Conservation (phyloP, 2,113 vertebrate genomes). For the Salvator merianae region DNA sequence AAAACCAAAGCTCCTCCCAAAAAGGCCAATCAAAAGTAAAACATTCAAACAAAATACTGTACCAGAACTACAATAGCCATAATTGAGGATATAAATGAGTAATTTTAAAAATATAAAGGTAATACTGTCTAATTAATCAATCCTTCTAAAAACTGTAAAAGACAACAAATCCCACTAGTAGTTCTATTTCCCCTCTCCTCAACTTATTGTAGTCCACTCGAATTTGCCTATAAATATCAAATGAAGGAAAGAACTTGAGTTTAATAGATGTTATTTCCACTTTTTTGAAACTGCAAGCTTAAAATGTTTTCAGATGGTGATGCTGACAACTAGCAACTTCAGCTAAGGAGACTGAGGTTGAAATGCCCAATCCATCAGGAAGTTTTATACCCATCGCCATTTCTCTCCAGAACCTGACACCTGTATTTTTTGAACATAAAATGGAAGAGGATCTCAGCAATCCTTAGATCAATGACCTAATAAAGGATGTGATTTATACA, state of each 20-base stretch:
- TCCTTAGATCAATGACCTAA: no score
- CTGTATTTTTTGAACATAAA: neutral
- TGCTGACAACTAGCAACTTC: neutral
- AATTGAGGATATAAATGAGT: neutral
- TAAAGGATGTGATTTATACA: no score
- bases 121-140: neutral
- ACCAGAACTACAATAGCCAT: no score
- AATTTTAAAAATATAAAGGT: neutral
- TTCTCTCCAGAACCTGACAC: neutral
- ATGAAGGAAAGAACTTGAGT: neutral
- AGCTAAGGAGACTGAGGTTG: neutral
- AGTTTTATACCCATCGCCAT: neutral
- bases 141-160: neutral
- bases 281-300: neutral
- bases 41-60: no score
- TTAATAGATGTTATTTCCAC: neutral
- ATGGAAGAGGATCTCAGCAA: neutral
- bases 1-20: neutral
- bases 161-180: neutral
- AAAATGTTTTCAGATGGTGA: neutral
- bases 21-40: no score
- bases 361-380: neutral
- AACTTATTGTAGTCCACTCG: neutral
- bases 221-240: neutral
- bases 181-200: neutral